These are phyloP conservation scores for Xanthorhoe designata DNA, from an alignment of 2,888 invertebrate species.

Conservation along the genomic window DNA sequence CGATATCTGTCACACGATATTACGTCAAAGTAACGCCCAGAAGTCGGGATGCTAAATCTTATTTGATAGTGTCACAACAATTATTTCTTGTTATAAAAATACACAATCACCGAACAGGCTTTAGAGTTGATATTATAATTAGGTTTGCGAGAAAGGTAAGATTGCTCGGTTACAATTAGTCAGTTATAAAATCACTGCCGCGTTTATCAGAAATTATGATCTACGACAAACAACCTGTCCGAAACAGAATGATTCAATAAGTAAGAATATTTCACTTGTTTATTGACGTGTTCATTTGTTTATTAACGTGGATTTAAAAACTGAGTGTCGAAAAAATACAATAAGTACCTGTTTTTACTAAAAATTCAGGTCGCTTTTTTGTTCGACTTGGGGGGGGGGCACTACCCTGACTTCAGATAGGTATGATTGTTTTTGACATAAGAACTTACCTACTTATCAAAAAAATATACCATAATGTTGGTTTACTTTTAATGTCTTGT, in stretches of 20 bases:
- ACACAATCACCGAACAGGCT: slow-evolving; percentile 45
- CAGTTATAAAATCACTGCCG: neutral
- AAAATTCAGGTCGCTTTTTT: too few species aligned
- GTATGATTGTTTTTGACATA: too few species aligned
- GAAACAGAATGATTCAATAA: neutral
- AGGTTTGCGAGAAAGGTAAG: neutral
- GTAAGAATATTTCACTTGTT: neutral
- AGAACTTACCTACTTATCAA: too few species aligned
- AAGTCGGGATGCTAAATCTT: slow-evolving; percentile 77
- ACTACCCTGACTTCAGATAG: too few species aligned
- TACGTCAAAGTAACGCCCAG: slow-evolving; percentile 84
- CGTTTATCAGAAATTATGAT: neutral
- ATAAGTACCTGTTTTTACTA: too few species aligned
- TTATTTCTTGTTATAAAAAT: slow-evolving; percentile 63
- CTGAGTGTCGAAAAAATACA: too few species aligned
- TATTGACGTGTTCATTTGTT: too few species aligned
- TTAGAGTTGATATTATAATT: slow-evolving; percentile 1
- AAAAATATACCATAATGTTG: too few species aligned
- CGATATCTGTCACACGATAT: slow-evolving; percentile 78
- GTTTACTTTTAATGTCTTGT: too few species aligned
- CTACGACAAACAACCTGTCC: neutral
- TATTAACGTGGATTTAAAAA: too few species aligned
- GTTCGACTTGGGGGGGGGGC: too few species aligned
- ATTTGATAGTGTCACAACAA: slow-evolving; percentile 72
- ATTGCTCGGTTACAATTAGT: neutral